phyloP scores from a whole-genome alignment of 2,797 vertebrate genomes.

The Bufotes viridis region DNA sequence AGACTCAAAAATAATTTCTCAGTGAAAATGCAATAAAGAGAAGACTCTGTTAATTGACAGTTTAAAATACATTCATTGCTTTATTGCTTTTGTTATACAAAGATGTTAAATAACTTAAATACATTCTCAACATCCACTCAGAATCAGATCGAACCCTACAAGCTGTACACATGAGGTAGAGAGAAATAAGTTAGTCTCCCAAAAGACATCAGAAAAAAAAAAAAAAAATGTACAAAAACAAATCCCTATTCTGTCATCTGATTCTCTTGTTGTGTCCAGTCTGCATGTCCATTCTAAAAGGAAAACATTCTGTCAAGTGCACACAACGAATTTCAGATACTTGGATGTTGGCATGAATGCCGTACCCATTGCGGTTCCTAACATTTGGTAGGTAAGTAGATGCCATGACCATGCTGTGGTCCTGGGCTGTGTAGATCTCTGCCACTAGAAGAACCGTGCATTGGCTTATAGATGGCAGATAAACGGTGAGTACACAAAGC shows the following conservation, averaged over 20 bases:
- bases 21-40: conserved; percentile 52
- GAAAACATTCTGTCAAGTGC: conserved; percentile 74
- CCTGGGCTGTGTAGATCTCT: neutral
- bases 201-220: conserved; percentile 85
- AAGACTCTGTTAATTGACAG: conserved; percentile 71
- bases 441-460: neutral
- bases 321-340: conserved; percentile 78
- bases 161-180: conserved; percentile 99
- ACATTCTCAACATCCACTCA: conserved; percentile 99
- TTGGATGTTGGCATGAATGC: neutral
- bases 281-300: conserved; percentile 73
- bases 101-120: conserved; percentile 99
- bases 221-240: conserved; percentile 67
- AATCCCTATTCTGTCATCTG: conserved; percentile 72
- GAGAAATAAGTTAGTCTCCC: conserved; percentile 96
- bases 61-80: conserved; percentile 99
- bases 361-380: conserved; percentile 20
- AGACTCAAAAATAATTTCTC: neutral
- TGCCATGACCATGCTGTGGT: neutral
- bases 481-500: neutral
- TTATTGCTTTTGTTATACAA: conserved; percentile 99
- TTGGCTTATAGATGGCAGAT: neutral
- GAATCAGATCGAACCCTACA: conserved; percentile 97
- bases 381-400: neutral
- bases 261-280: conserved; percentile 72